Evolutionary conservation across 1,140 invertebrate species (phyloP), one percentile per base, ranked within the genome.

Genomic region (Cydia strobilella): DNA sequence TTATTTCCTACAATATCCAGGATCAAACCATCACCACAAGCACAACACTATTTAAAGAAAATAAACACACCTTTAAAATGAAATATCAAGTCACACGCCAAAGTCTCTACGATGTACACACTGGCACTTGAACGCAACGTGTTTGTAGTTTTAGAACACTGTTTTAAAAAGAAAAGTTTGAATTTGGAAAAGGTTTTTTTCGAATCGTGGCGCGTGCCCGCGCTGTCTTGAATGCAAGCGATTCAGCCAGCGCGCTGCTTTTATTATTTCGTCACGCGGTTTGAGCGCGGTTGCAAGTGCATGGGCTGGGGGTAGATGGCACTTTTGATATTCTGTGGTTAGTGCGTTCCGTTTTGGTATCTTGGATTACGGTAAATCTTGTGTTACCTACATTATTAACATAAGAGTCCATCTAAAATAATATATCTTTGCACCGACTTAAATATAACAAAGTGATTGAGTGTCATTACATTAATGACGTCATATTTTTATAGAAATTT

Each of bases 101-200:
- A 92, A 84, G 80, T 86, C 82, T 92, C 88, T 80, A 90, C 89
- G 80, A 92, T 80, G 77, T 77, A 83, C 73, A 92, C 90, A 90
- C 89, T 89, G 82, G 85, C 90, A 90, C 89, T 91, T 87, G 85
- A 82, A 81, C 89, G 89, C 82, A 86, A 89, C 88, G 89, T 92
- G 80, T 86, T 91, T 86, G 79, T 45, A 48, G 82, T 75, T 89
- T 85, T 76, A 9, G 73, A 76, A 74, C 72, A 74, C 79, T 80
- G 78, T 77, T 82, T 20, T 18, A 62, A 78, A 73, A 75, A 76
- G 76, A 80, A 79, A 83, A 74, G 15, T 35, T 48, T 69, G 72
- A 73, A 77, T 25, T 72, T 71, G 75, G 62, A 81, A 76, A 74
- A 35, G 74, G 74, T 66, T 74, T 71, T 63, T 81, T 78, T 73